These are phyloP conservation scores for Protonibea diacanthus DNA, from an alignment of 2,797 vertebrate species.

Conservation along the genomic window DNA sequence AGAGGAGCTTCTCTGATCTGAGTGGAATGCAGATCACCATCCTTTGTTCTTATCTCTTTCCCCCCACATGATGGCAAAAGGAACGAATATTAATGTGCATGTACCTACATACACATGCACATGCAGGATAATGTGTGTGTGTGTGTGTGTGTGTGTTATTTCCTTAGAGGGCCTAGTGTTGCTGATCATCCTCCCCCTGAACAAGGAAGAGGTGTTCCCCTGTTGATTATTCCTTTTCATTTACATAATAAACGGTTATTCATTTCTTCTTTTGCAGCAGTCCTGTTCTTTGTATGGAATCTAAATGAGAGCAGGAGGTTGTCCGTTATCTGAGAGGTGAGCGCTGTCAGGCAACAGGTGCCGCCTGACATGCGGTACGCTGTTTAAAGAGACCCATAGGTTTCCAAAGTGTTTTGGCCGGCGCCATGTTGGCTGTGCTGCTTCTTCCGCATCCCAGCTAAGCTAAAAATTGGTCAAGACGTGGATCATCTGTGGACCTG, in stretches of 20 bases:
- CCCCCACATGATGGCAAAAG: neutral
- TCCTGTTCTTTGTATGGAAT: conserved; percentile 35
- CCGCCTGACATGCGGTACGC: no score
- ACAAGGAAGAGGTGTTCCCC: conserved; percentile 28
- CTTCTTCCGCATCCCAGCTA: no score
- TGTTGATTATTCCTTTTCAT: conserved; percentile 32
- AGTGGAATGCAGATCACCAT: neutral
- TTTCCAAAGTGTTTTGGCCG: no score
- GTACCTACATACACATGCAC: neutral
- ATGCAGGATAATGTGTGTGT: neutral
- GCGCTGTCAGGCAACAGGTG: neutral
- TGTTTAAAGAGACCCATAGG: no score
- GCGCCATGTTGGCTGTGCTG: no score
- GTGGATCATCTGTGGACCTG: no score
- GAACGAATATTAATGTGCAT: conserved; percentile 24
- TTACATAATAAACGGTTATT: conserved; percentile 47
- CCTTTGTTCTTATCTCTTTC: conserved; percentile 17
- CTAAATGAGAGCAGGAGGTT: conserved; percentile 28
- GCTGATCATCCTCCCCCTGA: conserved; percentile 8
- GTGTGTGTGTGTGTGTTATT: conserved; percentile 4
- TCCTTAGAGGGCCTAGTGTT: neutral
- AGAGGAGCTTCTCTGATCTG: neutral
- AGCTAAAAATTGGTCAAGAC: no score
- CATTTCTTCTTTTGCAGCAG: conserved; percentile 32
- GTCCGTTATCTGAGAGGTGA: conserved; percentile 11